Percentiles rank a stretch among this genome's conserved stretches.
These are phyloP conservation scores for Graptemys geographica DNA, from an alignment of 2,797 vertebrate species.

Conservation along the genomic window DNA sequence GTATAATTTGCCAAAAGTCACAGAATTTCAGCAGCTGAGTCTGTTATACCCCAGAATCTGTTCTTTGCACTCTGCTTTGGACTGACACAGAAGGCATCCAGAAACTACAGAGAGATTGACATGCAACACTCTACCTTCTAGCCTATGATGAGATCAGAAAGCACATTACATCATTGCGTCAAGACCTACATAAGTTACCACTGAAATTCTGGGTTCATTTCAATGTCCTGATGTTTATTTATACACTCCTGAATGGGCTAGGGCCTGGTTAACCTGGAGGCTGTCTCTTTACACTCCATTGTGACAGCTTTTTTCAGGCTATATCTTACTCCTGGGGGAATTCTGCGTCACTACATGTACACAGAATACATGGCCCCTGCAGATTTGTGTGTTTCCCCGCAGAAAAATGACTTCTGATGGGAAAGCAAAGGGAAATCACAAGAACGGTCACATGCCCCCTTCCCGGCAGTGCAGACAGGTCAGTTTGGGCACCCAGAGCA, in stretches of 20 bases:
- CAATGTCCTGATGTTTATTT: background rate
- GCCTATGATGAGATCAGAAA: background rate
- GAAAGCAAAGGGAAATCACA: too few species aligned
- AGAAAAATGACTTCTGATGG: too few species aligned
- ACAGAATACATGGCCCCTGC: too few species aligned
- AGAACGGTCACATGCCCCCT: too few species aligned
- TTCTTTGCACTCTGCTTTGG: background rate
- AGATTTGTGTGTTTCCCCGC: too few species aligned
- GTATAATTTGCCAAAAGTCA: too few species aligned
- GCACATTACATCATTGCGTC: background rate
- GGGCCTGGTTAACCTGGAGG: conserved; percentile 15
- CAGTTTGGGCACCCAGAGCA: too few species aligned
- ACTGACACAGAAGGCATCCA: background rate
- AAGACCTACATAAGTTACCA: background rate
- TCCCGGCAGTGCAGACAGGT: too few species aligned
- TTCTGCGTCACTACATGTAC: too few species aligned
- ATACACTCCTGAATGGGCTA: background rate
- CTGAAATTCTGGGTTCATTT: background rate
- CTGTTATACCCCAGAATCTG: background rate
- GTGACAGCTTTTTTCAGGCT: background rate
- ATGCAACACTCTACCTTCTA: background rate
- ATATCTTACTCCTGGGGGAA: too few species aligned
- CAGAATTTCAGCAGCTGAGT: background rate
- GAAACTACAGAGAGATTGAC: background rate
- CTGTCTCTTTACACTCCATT: background rate